These are phyloP conservation scores for Anguilla megastoma DNA, from an alignment of 2,797 vertebrate genomes.

Conservation along the genomic window DNA sequence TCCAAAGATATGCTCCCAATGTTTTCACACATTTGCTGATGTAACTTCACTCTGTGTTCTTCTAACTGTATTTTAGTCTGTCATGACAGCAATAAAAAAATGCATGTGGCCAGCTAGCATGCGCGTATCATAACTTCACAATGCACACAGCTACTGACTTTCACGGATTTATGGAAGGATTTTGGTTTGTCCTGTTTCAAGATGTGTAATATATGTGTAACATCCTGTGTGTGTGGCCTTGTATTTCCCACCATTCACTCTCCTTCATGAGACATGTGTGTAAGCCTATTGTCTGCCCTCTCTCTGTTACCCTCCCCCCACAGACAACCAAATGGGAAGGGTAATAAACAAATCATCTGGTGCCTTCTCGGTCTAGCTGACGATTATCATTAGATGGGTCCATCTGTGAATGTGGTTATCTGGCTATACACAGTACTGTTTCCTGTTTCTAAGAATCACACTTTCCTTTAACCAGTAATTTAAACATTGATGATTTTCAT, in stretches of 20 bases:
- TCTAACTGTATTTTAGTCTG: not conserved
- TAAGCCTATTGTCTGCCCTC: not conserved
- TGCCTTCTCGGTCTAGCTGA: not conserved
- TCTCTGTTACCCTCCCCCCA: not conserved
- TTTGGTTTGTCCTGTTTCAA: not conserved
- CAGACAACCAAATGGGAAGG: not conserved
- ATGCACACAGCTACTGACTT: too few relatives aligned
- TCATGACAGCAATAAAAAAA: not conserved
- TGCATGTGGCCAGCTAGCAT: not conserved
- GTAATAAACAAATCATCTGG: conserved; percentile 1
- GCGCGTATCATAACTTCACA: not conserved
- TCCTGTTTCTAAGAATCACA: not conserved
- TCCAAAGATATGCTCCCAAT: not conserved
- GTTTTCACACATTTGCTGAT: not conserved
- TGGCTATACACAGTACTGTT: not conserved
- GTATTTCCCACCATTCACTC: not conserved
- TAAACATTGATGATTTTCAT: not conserved
- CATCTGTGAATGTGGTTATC: not conserved
- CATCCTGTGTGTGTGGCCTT: not conserved
- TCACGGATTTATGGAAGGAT: not conserved
- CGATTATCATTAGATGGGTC: not conserved
- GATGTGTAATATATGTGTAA: not conserved
- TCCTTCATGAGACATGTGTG: not conserved
- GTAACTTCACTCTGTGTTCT: not conserved
- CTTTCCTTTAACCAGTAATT: not conserved